Conservation (phyloP, 2,797 vertebrate species). For the Sebastes taczanowskii region DNA sequence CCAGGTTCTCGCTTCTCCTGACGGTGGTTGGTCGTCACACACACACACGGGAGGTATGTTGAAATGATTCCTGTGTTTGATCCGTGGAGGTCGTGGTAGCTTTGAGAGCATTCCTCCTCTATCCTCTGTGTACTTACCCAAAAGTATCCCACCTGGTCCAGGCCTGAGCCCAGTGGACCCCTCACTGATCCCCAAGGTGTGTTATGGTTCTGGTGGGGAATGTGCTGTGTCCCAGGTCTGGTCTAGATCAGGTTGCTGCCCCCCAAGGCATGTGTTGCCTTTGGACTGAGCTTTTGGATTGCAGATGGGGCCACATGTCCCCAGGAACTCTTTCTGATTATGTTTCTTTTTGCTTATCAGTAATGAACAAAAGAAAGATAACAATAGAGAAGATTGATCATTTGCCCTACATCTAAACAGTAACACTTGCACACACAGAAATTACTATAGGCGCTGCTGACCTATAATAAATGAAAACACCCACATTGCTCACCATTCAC, state of each 20-base stretch:
- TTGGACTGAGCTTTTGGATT: slow-evolving; percentile 44
- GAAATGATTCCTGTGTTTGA: slow-evolving; percentile 56
- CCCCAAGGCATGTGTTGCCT: slow-evolving; percentile 41
- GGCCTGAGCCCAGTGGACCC: slow-evolving; percentile 20
- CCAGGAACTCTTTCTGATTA: slow-evolving; percentile 4
- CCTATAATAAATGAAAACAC: slow-evolving; percentile 11
- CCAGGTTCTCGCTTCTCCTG: slow-evolving; percentile 42
- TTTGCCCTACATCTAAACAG: not conserved
- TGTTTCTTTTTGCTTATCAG: slow-evolving; percentile 9
- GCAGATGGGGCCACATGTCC: slow-evolving; percentile 16
- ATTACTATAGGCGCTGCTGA: not conserved
- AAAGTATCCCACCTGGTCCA: slow-evolving; percentile 27
- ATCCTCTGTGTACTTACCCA: slow-evolving; percentile 41
- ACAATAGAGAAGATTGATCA: not conserved
- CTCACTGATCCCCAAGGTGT: slow-evolving; percentile 56
- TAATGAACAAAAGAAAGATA: not conserved
- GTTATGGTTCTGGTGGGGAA: slow-evolving; percentile 68
- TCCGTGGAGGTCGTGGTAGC: slow-evolving; percentile 30
- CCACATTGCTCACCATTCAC: not conserved
- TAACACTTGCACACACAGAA: not conserved
- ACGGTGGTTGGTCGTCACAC: slow-evolving; percentile 21
- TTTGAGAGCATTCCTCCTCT: slow-evolving; percentile 33
- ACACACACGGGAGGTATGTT: slow-evolving; percentile 45
- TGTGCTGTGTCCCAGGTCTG: slow-evolving; percentile 70
- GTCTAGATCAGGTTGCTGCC: slow-evolving; percentile 65